Percentiles rank a stretch among this genome's conserved stretches.
phyloP scores from a whole-genome alignment of 2,888 invertebrate species.

The Drosophila rubida region DNA sequence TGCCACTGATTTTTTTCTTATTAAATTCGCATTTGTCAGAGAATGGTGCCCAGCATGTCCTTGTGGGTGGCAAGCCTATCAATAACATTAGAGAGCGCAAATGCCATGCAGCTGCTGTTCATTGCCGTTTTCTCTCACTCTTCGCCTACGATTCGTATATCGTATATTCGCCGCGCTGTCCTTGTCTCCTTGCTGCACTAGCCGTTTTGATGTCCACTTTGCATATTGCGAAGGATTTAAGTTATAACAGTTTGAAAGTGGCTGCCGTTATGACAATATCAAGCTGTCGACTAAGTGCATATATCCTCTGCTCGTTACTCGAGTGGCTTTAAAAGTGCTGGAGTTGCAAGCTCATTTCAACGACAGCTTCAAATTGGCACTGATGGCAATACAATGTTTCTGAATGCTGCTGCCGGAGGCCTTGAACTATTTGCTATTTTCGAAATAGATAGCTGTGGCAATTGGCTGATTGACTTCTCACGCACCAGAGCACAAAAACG shows the following conservation, averaged over 20 bases:
- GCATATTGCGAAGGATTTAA: slow-evolving; percentile 26
- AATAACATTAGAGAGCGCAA: slow-evolving; percentile 15
- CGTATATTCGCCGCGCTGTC: not conserved
- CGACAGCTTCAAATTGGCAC: not conserved
- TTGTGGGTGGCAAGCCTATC: slow-evolving; percentile 20
- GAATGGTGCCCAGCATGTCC: slow-evolving; percentile 29
- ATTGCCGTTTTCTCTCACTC: not conserved
- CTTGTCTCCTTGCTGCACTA: slow-evolving; percentile 19
- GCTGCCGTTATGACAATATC: slow-evolving; percentile 17
- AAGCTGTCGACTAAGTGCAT: slow-evolving; percentile 2
- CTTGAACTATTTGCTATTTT: slow-evolving; percentile 31
- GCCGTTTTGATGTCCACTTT: slow-evolving; percentile 35
- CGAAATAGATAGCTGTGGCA: slow-evolving; percentile 28
- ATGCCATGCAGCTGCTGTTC: slow-evolving; percentile 4
- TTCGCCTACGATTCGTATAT: too few species aligned
- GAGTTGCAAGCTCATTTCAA: not conserved
- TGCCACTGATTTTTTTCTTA: slow-evolving; percentile 36
- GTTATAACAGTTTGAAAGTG: slow-evolving; percentile 21
- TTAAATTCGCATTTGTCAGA: slow-evolving; percentile 48
- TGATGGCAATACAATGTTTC: not conserved
- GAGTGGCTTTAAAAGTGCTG: not conserved
- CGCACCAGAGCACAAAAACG: slow-evolving; percentile 10
- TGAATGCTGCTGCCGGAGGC: not conserved
- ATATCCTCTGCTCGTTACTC: not conserved
- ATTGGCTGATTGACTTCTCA: slow-evolving; percentile 52